Evolutionary conservation across 2,888 invertebrate genomes (phyloP), one percentile per base, ranked within the genome.

Genomic region (Junonia oenone): DNA sequence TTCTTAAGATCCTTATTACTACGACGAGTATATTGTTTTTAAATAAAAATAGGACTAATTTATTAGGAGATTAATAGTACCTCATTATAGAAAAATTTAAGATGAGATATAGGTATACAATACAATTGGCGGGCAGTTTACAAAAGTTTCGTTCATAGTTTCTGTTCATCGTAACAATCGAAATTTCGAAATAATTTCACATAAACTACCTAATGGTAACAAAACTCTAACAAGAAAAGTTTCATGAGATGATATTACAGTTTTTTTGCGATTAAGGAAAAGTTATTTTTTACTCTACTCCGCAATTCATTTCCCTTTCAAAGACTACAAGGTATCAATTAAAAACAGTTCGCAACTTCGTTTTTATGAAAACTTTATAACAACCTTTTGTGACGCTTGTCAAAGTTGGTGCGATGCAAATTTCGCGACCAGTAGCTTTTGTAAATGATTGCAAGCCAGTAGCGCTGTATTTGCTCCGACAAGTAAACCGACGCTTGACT

Each of bases 401-500:
- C 53, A 59, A 59, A 56, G 38, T 57, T 57, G 33, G 38, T 43
- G 49, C 43, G 47, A 61, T 53, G 58, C 60, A 61, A 58, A 58
- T 61, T 58, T 58, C 40, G 43, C 50, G 50, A 58, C 55, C 58
- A 51, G 55, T 61, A 58, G 53, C 61, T 58, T 47, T 58, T 58
- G 52, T 61, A 51, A 56, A 58, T 56, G 50, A 52, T 56, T 55
- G 52, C 55, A 53, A 58, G 52, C 35, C 33, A 45, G 61, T 58
- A 14, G 52, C 53, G 55, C 58, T 58, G 71, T 61, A 62, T 58
- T 59, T 58, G 53, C 59, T 58, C 50, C 55, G 47, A 52, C 47
- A 53, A 60, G 61, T 62, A 63, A 64, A 58, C 58, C 57, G 43
- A 46, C 57, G 61, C 61, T 61, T 53, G 76, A 76, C 78, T 83